Base-by-base conservation (phyloP, 2,797 vertebrate genomes). In the Iguana delicatissima region DNA sequence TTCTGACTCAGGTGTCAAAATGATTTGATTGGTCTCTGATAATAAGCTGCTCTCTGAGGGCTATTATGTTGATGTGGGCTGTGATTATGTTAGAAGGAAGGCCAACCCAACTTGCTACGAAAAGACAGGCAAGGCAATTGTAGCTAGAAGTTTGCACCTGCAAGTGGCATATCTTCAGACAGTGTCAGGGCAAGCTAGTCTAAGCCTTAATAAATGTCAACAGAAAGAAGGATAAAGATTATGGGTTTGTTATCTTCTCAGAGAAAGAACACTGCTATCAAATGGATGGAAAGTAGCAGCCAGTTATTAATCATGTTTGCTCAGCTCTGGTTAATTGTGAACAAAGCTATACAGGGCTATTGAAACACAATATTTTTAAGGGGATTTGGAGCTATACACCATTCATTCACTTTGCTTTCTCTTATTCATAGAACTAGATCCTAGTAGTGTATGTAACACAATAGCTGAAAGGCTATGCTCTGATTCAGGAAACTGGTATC, bases 191-290 rank as follows among this genome's bases (percentile, higher is more conserved):
- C 26, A 73, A 76, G 9, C 52, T 26, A 18, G 32, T 12, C 82
- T 93, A 94, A 91, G 18, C 46, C 83, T 24, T 91, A 92, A 89
- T 52, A 84, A 95, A 82, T 42, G 62, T 72, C 87, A 88, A 12
- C 26, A 62, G 18, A 32, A 7, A 52, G 79, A 92, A 80, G 87
- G 46, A n/a, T 24, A 14, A 1, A 80, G 79, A 90, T 91, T 90
- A 93, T 14, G 92, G 50, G n/a, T 18, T 92, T 93, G 85, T 86
- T 18, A 90, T 24, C 6, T 69, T 84, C 82, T 42, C 1, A 29
- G 85, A 74, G 55, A 91, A 93, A 77, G n/a, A 92, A 86, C 62
- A 69, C 24, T 86, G 0, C n/a, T 85, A 0, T 91, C 73, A 26
- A 83, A 72, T 29, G 83, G 22, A 85, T 88, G 20, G 85, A 50